Conservation (phyloP, 2,797 vertebrate genomes). For the Thamnophis elegans region DNA sequence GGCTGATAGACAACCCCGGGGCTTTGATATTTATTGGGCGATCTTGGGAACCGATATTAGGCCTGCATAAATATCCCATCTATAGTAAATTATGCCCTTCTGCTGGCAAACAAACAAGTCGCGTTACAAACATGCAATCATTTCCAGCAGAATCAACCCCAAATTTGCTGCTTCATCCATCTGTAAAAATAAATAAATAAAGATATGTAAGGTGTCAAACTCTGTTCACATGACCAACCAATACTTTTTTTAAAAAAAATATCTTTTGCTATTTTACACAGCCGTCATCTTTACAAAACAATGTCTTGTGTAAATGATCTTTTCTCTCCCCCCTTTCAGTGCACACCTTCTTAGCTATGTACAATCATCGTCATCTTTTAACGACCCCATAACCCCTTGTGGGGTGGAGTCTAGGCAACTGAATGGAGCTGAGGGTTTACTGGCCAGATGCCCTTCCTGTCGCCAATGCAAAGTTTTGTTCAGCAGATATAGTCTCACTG, state of each 20-base stretch:
- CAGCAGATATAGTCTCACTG: too few species aligned
- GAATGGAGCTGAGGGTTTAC: too few species aligned
- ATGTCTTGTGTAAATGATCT: not conserved
- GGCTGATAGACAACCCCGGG: not conserved
- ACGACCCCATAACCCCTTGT: too few species aligned
- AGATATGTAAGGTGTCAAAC: not conserved
- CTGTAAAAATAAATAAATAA: constrained; percentile 34
- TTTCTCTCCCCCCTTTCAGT: not conserved
- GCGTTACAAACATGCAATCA: not conserved
- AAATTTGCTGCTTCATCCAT: constrained; percentile 5
- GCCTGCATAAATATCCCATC: not conserved
- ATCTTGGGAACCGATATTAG: not conserved
- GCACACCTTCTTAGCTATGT: not conserved
- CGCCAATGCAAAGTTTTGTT: too few species aligned
- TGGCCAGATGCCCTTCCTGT: too few species aligned
- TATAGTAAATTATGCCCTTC: not conserved
- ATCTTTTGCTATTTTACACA: not conserved
- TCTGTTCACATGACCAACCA: not conserved
- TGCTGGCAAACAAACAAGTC: not conserved
- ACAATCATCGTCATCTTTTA: not conserved
- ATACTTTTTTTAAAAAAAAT: not conserved
- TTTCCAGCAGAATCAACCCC: not conserved
- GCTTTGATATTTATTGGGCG: not conserved
- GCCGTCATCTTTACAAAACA: not conserved
- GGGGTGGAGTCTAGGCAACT: too few species aligned